These are phyloP conservation scores for Melierax canorus DNA, from an alignment of 2,113 vertebrate genomes.

Conservation along the genomic window DNA sequence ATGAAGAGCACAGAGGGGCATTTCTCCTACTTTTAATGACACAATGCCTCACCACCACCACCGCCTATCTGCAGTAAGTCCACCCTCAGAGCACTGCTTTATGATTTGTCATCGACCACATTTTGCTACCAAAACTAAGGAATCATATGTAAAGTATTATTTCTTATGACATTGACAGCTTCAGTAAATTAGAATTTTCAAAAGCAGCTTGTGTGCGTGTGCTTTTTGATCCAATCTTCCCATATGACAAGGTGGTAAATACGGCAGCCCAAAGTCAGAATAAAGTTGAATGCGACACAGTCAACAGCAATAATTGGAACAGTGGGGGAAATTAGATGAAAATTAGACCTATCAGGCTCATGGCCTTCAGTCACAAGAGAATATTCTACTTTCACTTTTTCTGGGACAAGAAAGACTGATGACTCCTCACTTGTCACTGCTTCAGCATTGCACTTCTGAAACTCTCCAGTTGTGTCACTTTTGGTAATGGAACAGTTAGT, in stretches of 20 bases:
- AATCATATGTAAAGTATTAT: background rate
- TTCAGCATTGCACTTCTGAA: background rate
- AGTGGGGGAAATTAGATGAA: background rate
- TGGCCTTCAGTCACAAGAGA: background rate
- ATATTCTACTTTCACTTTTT: background rate
- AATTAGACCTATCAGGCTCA: background rate
- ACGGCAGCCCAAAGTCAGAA: background rate
- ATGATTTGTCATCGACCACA: background rate
- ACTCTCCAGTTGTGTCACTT: background rate
- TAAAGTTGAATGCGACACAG: background rate
- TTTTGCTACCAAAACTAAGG: background rate
- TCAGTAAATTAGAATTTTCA: background rate
- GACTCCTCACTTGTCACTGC: background rate
- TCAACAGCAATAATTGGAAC: background rate
- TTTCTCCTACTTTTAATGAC: background rate
- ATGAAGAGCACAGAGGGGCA: background rate
- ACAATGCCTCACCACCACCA: background rate
- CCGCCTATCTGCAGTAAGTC: fast-evolving
- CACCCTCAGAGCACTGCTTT: background rate
- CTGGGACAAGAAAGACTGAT: background rate
- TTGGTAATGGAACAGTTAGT: background rate
- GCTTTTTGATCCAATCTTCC: background rate
- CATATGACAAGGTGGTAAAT: background rate
- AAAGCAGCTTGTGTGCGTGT: background rate
- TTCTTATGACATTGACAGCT: background rate